These are phyloP conservation scores for Leptoclinus maculatus DNA, from an alignment of 2,797 vertebrate species.

Conservation along the genomic window DNA sequence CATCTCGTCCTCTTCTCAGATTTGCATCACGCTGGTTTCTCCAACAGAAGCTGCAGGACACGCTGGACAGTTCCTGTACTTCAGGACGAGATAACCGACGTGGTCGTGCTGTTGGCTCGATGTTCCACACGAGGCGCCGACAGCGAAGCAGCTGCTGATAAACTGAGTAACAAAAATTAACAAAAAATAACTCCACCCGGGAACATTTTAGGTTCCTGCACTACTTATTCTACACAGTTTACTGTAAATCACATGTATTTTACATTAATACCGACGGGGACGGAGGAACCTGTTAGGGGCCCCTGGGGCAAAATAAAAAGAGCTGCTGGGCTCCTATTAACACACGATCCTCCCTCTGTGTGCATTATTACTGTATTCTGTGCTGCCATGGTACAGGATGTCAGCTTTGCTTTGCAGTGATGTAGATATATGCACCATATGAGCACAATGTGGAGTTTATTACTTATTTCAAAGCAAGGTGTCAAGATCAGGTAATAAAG, in stretches of 20 bases:
- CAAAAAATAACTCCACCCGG: neutral
- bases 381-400: neutral
- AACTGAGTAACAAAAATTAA: constrained; percentile 15
- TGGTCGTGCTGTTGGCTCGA: constrained; percentile 36
- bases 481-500: neutral
- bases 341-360: neutral
- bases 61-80: neutral
- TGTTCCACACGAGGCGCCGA: neutral
- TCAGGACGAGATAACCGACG: neutral
- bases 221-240: constrained; percentile 40
- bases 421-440: neutral
- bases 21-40: constrained; percentile 36
- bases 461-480: neutral
- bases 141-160: neutral
- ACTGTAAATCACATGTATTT: constrained; percentile 14
- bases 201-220: constrained; percentile 36
- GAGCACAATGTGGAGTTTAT: neutral
- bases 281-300: constrained; percentile 15
- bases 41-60: constrained; percentile 14
- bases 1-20: constrained; percentile 22
- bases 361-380: neutral
- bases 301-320: constrained; percentile 9
- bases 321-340: constrained; percentile 20
- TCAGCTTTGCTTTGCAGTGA: neutral
- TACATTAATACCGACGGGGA: constrained; percentile 30